Evolutionary conservation across 2,797 vertebrate species (phyloP).

Genomic region (Fratercula arctica): DNA sequence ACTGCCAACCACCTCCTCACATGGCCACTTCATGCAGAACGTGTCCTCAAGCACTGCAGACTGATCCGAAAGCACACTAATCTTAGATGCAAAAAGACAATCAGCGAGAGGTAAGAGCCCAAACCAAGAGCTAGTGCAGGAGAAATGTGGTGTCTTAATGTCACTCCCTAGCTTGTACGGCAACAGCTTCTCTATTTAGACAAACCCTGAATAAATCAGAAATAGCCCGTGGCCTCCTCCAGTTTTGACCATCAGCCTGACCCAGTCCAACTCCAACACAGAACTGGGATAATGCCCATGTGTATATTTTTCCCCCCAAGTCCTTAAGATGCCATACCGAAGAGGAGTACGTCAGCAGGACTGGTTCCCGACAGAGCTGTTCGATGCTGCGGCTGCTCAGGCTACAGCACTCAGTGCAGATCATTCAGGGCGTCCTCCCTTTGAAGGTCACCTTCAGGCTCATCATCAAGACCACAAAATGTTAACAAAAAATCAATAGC

Average conservation of each 20-base stretch:
- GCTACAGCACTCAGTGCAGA: background rate
- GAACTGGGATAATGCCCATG: background rate
- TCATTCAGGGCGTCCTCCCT: background rate
- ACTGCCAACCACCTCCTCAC: background rate
- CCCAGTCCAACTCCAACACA: background rate
- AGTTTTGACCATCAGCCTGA: background rate
- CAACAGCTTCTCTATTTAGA: background rate
- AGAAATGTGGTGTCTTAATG: background rate
- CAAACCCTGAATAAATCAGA: background rate
- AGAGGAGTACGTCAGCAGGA: background rate
- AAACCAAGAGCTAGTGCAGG: accelerated
- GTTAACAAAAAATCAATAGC: background rate
- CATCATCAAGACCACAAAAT: background rate
- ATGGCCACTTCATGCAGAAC: accelerated
- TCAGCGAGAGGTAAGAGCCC: background rate
- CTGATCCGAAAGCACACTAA: background rate
- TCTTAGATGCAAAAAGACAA: background rate
- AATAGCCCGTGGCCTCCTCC: background rate
- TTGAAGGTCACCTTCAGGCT: background rate
- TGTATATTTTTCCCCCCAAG: background rate
- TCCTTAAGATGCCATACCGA: background rate
- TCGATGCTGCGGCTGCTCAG: background rate
- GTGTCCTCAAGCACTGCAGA: accelerated
- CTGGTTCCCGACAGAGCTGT: background rate
- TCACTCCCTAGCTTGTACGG: accelerated